These are phyloP conservation scores for Drosophila micromelanica DNA, from an alignment of 1,140 invertebrate species.

Conservation along the genomic window DNA sequence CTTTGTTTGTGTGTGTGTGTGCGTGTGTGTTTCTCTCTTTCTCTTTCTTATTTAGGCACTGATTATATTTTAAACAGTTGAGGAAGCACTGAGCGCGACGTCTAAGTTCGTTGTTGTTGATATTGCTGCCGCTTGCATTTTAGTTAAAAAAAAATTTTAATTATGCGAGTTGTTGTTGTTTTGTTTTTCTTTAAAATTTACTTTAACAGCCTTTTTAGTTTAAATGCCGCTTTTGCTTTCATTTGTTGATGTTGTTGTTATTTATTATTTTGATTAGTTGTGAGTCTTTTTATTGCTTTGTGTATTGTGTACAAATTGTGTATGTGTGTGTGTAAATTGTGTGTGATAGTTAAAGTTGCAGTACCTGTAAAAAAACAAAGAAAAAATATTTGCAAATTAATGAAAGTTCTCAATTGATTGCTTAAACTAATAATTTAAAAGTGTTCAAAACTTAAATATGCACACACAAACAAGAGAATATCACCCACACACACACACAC, in stretches of 20 bases:
- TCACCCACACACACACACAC: neutral
- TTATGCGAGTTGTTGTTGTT: conserved; percentile 15
- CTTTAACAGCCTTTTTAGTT: conserved; percentile 44
- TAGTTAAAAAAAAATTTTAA: conserved; percentile 16
- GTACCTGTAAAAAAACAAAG: conserved; percentile 57
- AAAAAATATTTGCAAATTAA: conserved; percentile 40
- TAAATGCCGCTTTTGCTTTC: conserved; percentile 60
- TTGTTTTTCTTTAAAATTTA: conserved; percentile 7
- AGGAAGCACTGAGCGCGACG: conserved; percentile 30
- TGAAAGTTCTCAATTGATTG: conserved; percentile 14
- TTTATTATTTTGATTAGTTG: conserved; percentile 19
- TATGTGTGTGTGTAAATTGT: conserved; percentile 30
- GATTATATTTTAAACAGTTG: conserved; percentile 36
- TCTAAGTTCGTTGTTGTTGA: conserved; percentile 27
- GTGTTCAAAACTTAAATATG: neutral
- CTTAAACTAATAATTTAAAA: neutral
- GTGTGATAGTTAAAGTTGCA: conserved; percentile 55
- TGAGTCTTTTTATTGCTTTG: conserved; percentile 64
- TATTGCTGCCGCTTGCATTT: conserved; percentile 13
- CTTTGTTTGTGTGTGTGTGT: neutral
- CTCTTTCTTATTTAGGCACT: conserved; percentile 8
- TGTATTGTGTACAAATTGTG: conserved; percentile 35
- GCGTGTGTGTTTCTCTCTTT: neutral
- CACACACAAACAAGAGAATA: conserved; percentile 8
- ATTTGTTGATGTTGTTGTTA: conserved; percentile 32